These are phyloP conservation scores for Adela reaumurella DNA, from an alignment of 2,888 invertebrate genomes.

Conservation along the genomic window DNA sequence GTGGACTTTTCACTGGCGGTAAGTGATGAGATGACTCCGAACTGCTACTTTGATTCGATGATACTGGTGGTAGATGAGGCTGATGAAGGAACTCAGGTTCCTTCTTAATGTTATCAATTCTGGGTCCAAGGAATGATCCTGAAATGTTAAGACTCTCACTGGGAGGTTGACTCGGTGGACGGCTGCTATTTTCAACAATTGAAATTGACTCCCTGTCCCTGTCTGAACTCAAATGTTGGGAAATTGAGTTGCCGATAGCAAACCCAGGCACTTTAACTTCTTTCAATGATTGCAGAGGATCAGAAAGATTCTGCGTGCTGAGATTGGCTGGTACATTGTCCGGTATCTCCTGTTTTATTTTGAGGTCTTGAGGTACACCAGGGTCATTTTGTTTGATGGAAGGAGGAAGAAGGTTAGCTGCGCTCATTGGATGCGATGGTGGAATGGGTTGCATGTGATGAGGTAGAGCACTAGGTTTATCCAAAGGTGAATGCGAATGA, in stretches of 20 bases:
- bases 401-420: conserved; percentile 28
- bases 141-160: conserved; percentile 46
- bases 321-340: conserved; percentile 47
- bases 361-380: conserved; percentile 49
- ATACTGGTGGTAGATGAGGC: conserved; percentile 48
- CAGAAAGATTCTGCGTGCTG: conserved; percentile 52
- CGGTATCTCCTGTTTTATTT: conserved; percentile 54
- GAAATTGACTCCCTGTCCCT: conserved; percentile 48
- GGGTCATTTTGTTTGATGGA: conserved; percentile 35
- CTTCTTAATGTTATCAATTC: conserved; percentile 70
- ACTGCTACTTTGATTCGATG: conserved; percentile 40
- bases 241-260: conserved; percentile 53
- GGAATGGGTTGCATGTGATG: conserved; percentile 40
- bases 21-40: conserved; percentile 45
- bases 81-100: conserved; percentile 63
- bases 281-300: conserved; percentile 74
- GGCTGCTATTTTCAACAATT: conserved; percentile 43
- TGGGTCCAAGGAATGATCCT: conserved; percentile 60
- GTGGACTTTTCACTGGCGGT: conserved; percentile 55
- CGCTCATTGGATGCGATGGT: conserved; percentile 30
- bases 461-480: conserved; percentile 37
- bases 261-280: conserved; percentile 78
- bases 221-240: conserved; percentile 45
- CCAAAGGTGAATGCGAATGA: conserved; percentile 25
- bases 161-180: conserved; percentile 46